Percentiles rank a stretch among this genome's conserved stretches.
phyloP scores from a whole-genome alignment of 2,888 invertebrate genomes.

The Sipha maydis region DNA sequence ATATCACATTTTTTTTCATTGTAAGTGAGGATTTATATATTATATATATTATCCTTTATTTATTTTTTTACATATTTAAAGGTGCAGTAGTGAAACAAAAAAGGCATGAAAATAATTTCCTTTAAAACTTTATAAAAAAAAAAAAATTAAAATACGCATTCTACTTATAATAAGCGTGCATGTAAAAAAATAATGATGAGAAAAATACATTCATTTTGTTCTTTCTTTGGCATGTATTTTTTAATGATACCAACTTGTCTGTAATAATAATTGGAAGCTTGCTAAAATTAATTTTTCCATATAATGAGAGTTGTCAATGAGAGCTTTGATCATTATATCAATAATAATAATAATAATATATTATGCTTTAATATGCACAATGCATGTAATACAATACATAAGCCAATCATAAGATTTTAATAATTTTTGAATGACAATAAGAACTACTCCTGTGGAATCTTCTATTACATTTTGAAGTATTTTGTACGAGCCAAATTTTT shows the following conservation, averaged over 20 bases:
- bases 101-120: not conserved
- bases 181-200: slow-evolving; percentile 5
- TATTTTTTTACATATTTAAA: not conserved
- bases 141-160: not conserved
- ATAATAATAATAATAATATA: slow-evolving; percentile 29
- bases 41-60: too few species aligned
- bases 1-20: too few species aligned
- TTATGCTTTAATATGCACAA: not conserved
- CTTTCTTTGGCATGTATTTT: slow-evolving; percentile 34
- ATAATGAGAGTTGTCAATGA: slow-evolving; percentile 34
- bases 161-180: not conserved
- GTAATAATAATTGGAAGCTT: slow-evolving; percentile 43
- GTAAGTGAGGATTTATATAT: too few species aligned
- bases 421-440: too few species aligned
- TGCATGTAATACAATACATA: not conserved
- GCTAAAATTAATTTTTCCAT: slow-evolving; percentile 39
- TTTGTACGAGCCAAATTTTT: too few species aligned
- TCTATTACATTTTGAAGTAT: too few species aligned
- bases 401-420: slow-evolving; percentile 1
- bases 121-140: not conserved
- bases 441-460: too few species aligned
- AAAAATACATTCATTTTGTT: slow-evolving; percentile 1
- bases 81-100: not conserved
- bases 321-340: slow-evolving; percentile 35
- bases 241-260: slow-evolving; percentile 19